Base-by-base conservation (phyloP, 2,797 vertebrate species). In the Graptemys geographica region DNA sequence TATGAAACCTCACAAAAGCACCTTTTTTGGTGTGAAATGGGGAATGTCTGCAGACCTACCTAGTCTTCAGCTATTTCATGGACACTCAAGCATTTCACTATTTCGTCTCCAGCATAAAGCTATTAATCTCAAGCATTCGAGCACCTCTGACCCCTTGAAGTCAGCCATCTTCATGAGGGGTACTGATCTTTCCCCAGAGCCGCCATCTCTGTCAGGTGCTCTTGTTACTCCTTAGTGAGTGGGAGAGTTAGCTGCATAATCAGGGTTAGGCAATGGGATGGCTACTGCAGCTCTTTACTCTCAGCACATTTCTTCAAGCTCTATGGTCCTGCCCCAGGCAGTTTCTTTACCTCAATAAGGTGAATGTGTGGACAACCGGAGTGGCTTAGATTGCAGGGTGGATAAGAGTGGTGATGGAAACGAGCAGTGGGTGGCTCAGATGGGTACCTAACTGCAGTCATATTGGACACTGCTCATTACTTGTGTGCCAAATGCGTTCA, bases 141-240 rank as follows among this genome's bases (percentile, higher is more conserved):
- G 86, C 18, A 80, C 53, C 82, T 93, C 81, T 90, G 69, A 79
- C 90, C 28, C 18, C 85, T 95, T 94, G 96, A 81, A 94, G 44
- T 81, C 84, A 49, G 11, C 89, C 86, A 69, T 86, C 94, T 92
- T 81, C 83, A 55, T 56, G 79, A 84, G 65, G 79, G 25, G 13
- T 47, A 28, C 44, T 78, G 27, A 49, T 78, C 25, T 49, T 78
- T 78, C 74, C 47, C 41, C 27, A 78, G 69, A 23, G 5, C 19
- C 12, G 11, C 89, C 92, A 83, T 90, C 91, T 95, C 89, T 81
- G 90, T 83, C 12, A 53, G 94, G 93, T 92, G 80, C 93, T 95
- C 95, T 96, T 96, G 96, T 97, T 96, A 96, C 95, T 95, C 96
- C 41, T 44, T 11, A 41, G 96, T 96, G 94, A 93, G 96, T 96